Percentiles rank a stretch among this genome's conserved stretches.
Conservation (phyloP, 2,888 invertebrate genomes). For the Calliopum simillimum region DNA sequence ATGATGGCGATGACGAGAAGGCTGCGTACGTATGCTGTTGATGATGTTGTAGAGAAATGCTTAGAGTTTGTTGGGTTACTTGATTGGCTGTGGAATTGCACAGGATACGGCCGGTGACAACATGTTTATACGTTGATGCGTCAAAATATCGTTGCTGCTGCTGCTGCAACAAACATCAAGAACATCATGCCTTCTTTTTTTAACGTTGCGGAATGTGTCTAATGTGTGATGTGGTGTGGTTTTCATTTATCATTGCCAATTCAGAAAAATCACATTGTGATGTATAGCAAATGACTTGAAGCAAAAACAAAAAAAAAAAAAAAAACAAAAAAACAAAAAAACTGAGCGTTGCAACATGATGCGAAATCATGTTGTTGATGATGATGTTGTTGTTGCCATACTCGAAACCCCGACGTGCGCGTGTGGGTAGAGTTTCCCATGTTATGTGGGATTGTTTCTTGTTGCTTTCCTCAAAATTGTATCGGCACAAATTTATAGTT, state of each 20-base stretch:
- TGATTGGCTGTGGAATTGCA: too few relatives aligned
- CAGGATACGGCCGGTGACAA: too few relatives aligned
- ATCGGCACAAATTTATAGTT: too few relatives aligned
- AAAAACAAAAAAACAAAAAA: background rate
- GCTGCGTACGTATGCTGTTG: background rate
- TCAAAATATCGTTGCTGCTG: background rate
- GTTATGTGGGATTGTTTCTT: too few relatives aligned
- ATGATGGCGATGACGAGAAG: conserved; percentile 21
- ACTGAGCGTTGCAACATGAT: too few relatives aligned
- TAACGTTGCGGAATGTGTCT: conserved; percentile 24
- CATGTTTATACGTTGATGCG: background rate
- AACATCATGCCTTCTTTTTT: too few relatives aligned
- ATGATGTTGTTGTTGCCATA: too few relatives aligned
- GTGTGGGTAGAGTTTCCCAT: too few relatives aligned
- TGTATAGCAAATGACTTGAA: conserved; percentile 16
- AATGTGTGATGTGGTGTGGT: conserved; percentile 37
- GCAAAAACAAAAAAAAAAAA: background rate
- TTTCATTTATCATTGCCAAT: conserved; percentile 41
- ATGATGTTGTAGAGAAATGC: conserved; percentile 20
- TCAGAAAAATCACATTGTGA: conserved; percentile 29
- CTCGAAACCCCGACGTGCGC: too few relatives aligned
- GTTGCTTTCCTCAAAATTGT: too few relatives aligned
- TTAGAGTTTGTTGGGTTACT: background rate
- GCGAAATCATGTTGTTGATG: too few relatives aligned
- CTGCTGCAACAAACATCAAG: too few relatives aligned